Evolutionary conservation across 2,888 invertebrate species (phyloP), one percentile per base, ranked within the genome.

Genomic region (Andrena bucephala): DNA sequence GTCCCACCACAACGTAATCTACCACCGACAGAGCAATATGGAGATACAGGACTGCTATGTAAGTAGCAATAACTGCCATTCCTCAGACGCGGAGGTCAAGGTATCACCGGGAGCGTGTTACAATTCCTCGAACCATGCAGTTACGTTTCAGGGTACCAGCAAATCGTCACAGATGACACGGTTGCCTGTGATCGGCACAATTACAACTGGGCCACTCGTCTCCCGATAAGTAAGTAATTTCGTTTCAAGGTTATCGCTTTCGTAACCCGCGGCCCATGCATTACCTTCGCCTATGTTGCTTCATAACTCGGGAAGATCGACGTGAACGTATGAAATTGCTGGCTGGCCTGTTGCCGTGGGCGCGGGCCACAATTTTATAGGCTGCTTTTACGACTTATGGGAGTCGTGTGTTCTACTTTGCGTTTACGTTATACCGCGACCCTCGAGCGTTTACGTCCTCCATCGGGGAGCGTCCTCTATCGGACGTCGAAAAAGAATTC

Each of bases 311-410:
- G 72, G 81, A 77, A 82, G 85, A 88, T 89, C 84, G 87, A 89
- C 85, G 81, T 85, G 85, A 84, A 89, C 85, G 87, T 89, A 89
- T 80, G 83, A 89, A 88, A 89, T 86, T 89, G 86, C 70, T 59
- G 68, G 69, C 69, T 52, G 83, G 67, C 71, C 65, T 60, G 71
- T 66, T 66, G 84, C 74, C 77, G 62, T 70, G 81, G 76, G 77
- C 67, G 36, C 62, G 68, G 79, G 77, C 48, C 70, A 80, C 87
- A 86, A 86, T 92, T 93, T 92, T 92, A 91, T 90, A 91, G 92
- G 91, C 89, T 90, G 87, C 88, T 90, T 93, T 92, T 92, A 92
- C 90, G 92, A 93, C 91, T 90, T 89, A 89, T 89, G 89, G 90
- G 87, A 92, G 92, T 92, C 90, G 89, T 90, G 90, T 84, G 90